Conservation (phyloP, 1,140 invertebrate species). For the Aradophagus sp. region DNA sequence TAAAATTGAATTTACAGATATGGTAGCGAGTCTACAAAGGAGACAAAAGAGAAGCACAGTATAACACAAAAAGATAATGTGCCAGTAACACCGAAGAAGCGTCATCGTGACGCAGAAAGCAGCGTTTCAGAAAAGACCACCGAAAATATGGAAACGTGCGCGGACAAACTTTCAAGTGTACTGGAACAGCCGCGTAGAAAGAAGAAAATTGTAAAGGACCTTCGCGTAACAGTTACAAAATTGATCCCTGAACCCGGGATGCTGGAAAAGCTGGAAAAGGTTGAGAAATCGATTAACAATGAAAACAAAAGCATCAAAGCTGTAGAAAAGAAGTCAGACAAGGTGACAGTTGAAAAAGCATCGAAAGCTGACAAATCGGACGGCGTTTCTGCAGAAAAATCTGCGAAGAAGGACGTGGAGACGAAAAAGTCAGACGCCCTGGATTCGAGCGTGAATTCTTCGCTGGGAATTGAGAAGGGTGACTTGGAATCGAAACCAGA, state of each 20-base stretch:
- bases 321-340: constrained; percentile 60
- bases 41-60: constrained; percentile 47
- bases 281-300: constrained; percentile 51
- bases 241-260: constrained; percentile 67
- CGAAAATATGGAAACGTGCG: constrained; percentile 45
- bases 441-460: no score
- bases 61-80: constrained; percentile 60
- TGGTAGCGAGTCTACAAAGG: constrained; percentile 61
- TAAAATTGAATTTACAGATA: no score
- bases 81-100: constrained; percentile 78
- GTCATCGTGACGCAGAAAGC: constrained; percentile 75
- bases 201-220: constrained; percentile 76
- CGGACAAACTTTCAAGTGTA: constrained; percentile 61
- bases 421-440: constrained; percentile 19
- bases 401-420: constrained; percentile 38
- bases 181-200: constrained; percentile 72
- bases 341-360: constrained; percentile 40
- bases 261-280: constrained; percentile 62
- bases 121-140: constrained; percentile 54
- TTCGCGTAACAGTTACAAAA: constrained; percentile 76
- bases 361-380: constrained; percentile 37
- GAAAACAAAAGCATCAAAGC: constrained; percentile 61
- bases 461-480: no score
- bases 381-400: constrained; percentile 36
- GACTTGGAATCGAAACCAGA: no score